Evolutionary conservation across 2,888 invertebrate species (phyloP).

Genomic region (Cryptocheilus praepositus): DNA sequence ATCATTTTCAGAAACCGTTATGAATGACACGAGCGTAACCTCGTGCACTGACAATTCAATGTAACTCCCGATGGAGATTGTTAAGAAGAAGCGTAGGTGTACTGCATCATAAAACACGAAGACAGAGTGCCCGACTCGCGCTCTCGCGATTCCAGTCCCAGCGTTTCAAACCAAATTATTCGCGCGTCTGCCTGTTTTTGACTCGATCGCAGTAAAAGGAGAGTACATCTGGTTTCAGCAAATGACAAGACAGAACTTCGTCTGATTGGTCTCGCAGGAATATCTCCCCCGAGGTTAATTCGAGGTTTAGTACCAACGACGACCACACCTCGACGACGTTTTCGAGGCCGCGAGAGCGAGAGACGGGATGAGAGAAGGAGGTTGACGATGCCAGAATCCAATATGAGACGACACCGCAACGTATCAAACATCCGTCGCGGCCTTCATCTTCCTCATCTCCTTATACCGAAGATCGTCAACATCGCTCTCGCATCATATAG

Average conservation of each 20-base stretch:
- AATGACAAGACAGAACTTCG: conserved; percentile 52
- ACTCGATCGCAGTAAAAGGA: neutral
- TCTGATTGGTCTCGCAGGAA: conserved; percentile 52
- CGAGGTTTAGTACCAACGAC: conserved; percentile 42
- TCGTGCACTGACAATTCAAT: neutral
- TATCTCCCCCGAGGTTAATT: conserved; percentile 53
- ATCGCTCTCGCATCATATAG: conserved; percentile 36
- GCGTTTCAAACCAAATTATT: neutral
- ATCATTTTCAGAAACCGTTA: conserved; percentile 11
- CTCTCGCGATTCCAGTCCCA: no score
- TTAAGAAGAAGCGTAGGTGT: no score
- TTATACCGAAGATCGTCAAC: conserved; percentile 48
- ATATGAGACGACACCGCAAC: conserved; percentile 69
- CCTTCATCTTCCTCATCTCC: conserved; percentile 59
- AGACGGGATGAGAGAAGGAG: conserved; percentile 13
- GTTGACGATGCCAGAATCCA: conserved; percentile 58
- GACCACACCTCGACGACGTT: conserved; percentile 37
- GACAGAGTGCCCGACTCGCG: no score
- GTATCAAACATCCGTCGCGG: conserved; percentile 68
- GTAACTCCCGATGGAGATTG: no score
- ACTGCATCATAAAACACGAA: no score
- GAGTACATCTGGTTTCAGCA: conserved; percentile 39
- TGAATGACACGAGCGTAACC: conserved; percentile 14
- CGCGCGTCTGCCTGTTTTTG: neutral
- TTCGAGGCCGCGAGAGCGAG: conserved; percentile 13